These are phyloP conservation scores for Guaruba guarouba DNA, from an alignment of 2,113 vertebrate species.

Conservation along the genomic window DNA sequence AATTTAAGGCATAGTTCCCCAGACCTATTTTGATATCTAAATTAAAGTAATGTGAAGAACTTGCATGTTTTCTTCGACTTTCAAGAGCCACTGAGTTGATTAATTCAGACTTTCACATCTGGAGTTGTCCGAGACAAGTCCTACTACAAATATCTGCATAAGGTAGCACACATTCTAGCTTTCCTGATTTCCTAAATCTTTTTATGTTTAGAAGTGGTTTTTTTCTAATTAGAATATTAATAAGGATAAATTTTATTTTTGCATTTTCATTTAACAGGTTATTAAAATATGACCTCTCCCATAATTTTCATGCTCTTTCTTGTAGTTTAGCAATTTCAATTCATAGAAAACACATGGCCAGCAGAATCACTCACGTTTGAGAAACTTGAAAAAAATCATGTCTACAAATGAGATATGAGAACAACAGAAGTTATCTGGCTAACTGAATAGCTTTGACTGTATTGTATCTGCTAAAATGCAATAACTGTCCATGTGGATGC, in stretches of 20 bases:
- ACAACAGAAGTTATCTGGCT: background rate
- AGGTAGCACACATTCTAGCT: background rate
- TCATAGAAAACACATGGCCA: background rate
- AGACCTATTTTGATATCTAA: background rate
- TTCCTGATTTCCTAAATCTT: background rate
- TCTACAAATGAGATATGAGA: background rate
- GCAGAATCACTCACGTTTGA: background rate
- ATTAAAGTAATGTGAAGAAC: background rate
- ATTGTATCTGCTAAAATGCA: background rate
- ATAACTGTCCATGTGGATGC: background rate
- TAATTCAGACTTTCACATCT: background rate
- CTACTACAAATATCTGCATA: background rate
- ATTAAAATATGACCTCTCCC: background rate
- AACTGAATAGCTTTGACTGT: background rate
- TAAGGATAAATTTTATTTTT: background rate
- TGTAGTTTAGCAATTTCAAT: background rate
- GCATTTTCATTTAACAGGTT: background rate
- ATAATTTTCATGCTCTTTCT: background rate
- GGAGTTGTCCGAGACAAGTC: background rate
- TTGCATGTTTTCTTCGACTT: background rate
- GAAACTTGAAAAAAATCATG: background rate
- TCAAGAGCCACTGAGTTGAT: background rate
- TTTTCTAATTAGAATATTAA: background rate
- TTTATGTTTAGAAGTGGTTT: background rate
- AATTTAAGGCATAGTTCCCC: background rate